Percentiles rank a stretch among this genome's conserved stretches.
Conservation (phyloP, 2,797 vertebrate species). For the Orientallactaga sibirica region DNA sequence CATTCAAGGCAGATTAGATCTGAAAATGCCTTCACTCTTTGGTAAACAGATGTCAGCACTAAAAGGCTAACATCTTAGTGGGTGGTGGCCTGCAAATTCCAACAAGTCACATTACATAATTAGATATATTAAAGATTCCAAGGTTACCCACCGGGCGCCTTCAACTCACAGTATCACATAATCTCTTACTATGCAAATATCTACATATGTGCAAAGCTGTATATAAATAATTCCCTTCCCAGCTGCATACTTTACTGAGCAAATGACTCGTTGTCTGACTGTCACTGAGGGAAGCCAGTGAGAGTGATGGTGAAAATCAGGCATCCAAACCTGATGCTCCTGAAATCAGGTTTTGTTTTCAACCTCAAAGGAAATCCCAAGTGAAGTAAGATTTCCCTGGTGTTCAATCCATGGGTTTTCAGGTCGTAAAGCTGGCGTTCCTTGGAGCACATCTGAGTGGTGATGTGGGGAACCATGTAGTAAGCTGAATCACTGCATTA, state of each 20-base stretch:
- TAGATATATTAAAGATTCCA: constrained; percentile 30
- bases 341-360: constrained; percentile 14
- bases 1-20: not conserved
- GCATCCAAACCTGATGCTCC: constrained; percentile 20
- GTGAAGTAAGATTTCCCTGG: not conserved
- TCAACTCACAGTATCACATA: constrained; percentile 73
- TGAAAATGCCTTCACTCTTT: constrained; percentile 66
- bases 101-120: constrained; percentile 55
- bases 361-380: not conserved
- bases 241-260: constrained; percentile 80
- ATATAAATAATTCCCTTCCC: constrained; percentile 85
- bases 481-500: not conserved
- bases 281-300: constrained; percentile 78
- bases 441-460: not conserved
- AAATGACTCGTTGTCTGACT: constrained; percentile 86
- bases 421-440: not conserved
- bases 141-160: constrained; percentile 43
- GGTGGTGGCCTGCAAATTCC: constrained; percentile 22
- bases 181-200: constrained; percentile 86
- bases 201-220: constrained; percentile 59
- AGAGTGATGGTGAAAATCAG: constrained; percentile 29
- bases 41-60: constrained; percentile 40
- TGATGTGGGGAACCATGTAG: not conserved
- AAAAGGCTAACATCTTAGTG: constrained; percentile 48
- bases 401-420: not conserved